Conservation (phyloP, 1,140 invertebrate species). For the Bombyx mandarina region DNA sequence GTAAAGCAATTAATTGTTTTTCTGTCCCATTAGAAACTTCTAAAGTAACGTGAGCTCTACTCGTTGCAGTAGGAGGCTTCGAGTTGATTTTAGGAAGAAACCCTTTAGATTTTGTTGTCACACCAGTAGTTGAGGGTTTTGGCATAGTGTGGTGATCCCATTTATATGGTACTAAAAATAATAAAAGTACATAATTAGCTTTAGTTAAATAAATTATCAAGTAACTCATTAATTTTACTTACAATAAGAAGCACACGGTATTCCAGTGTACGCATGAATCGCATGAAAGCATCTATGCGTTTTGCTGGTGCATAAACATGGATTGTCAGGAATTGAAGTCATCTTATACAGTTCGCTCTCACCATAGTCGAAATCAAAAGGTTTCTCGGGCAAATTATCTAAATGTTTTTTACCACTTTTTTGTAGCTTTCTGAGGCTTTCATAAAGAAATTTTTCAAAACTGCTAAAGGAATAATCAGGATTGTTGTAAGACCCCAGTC, state of each 20-base stretch:
- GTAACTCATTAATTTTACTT: constrained; percentile 57
- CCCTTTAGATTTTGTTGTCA: constrained; percentile 50
- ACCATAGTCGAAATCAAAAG: constrained; percentile 66
- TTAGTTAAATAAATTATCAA: constrained; percentile 7
- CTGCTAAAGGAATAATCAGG: constrained; percentile 84
- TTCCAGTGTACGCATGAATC: constrained; percentile 90
- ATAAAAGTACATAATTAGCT: neutral
- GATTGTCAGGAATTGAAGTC: constrained; percentile 71
- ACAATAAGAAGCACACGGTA: constrained; percentile 88
- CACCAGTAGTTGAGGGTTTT: constrained; percentile 68
- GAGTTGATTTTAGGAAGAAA: constrained; percentile 75
- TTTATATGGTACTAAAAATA: constrained; percentile 75
- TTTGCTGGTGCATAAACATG: constrained; percentile 82
- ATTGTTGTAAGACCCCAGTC: constrained; percentile 79
- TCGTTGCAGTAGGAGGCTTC: constrained; percentile 51
- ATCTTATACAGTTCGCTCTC: constrained; percentile 66
- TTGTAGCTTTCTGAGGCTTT: constrained; percentile 85
- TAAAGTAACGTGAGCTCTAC: constrained; percentile 75
- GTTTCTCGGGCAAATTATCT: constrained; percentile 73
- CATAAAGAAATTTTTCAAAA: constrained; percentile 94
- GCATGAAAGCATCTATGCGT: constrained; percentile 91
- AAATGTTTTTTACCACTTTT: constrained; percentile 76
- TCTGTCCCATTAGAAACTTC: constrained; percentile 85
- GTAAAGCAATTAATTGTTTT: constrained; percentile 87
- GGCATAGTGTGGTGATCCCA: constrained; percentile 83